Evolutionary conservation across 1,140 invertebrate species (phyloP), one percentile per base, ranked within the genome.

Genomic region (Amphibalanus amphitrite): DNA sequence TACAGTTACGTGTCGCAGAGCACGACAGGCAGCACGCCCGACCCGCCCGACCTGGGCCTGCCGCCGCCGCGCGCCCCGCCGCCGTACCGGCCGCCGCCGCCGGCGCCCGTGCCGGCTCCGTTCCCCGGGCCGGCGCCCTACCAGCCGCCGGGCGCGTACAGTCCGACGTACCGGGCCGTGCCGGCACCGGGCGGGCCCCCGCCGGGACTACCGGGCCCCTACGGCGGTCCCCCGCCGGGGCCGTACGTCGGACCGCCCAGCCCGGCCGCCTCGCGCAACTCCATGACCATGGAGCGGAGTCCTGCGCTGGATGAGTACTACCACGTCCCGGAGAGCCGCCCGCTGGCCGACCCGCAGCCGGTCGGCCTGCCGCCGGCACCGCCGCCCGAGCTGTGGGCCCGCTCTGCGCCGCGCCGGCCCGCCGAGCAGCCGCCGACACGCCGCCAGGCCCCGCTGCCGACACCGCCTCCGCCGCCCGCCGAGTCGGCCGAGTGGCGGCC

Each of bases 401-500:
- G 25, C 72, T 71, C 69, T 64, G 71, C 70, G 69, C 71, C 26
- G 28, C 28, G 40, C 72, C 72, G 28, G 29, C 68, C 29, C 71
- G 29, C n/a, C 28, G 67, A 28, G 69, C 69, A n/a, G 72, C 70
- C 23, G 33, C 70, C 15, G 67, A 47, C 23, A 69, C 28, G 15
- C 67, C 69, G 33, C 30, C 26, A 28, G 47, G 59, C 65, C 33
- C 73, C 64, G 65, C 71, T n/a, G 69, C 72, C 30, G 69, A 69
- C 59, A 69, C 73, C 72, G 30, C 76, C 73, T 25, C 74, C 74
- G 68, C 77, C 74, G 67, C 72, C 70, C 20, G 72, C 73, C 25
- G 78, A 76, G 10, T 71, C 76, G 70, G 75, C 82, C 25, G 85
- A 28, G n/a, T 25, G 26, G 65, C 28, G 26, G n/a, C 26, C 28